phyloP scores from a whole-genome alignment of 35 echinoderm and acorn worm species.

The Strongylocentrotus purpuratus region DNA sequence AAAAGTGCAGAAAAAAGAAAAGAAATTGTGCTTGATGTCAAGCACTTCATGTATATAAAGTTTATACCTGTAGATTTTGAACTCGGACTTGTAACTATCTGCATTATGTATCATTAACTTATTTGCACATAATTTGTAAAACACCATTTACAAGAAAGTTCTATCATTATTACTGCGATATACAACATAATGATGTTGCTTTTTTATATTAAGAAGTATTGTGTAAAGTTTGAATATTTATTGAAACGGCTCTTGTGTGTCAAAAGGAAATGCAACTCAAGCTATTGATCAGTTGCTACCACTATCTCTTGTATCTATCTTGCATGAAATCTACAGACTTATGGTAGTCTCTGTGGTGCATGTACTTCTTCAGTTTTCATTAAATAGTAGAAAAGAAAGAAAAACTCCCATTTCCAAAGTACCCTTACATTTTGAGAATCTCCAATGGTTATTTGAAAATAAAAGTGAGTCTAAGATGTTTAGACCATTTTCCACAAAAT shows the following conservation, averaged over 20 bases:
- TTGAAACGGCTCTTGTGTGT: constrained; percentile 36
- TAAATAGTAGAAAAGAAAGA: background rate
- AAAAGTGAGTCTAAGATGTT: too few relatives aligned
- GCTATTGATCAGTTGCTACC: background rate
- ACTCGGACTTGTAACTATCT: constrained; percentile 51
- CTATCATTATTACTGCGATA: background rate
- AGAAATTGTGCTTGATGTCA: background rate
- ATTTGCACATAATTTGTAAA: constrained; percentile 51
- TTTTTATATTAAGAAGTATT: constrained; percentile 20
- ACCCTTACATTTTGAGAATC: too few relatives aligned
- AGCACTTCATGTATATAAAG: constrained; percentile 26
- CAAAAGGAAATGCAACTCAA: constrained; percentile 40
- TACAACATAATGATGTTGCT: background rate
- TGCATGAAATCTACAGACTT: background rate
- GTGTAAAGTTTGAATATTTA: constrained; percentile 48
- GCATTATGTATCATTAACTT: constrained; percentile 40
- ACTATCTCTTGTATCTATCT: background rate
- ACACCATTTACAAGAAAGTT: background rate
- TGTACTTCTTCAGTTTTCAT: background rate
- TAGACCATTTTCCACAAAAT: too few relatives aligned
- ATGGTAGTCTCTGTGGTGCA: background rate
- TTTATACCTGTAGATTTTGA: constrained; percentile 48
- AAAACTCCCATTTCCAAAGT: too few relatives aligned
- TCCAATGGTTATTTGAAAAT: too few relatives aligned
- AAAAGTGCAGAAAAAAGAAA: background rate